phyloP scores from a whole-genome alignment of 2,888 invertebrate species.

The Drosophila eohydei region DNA sequence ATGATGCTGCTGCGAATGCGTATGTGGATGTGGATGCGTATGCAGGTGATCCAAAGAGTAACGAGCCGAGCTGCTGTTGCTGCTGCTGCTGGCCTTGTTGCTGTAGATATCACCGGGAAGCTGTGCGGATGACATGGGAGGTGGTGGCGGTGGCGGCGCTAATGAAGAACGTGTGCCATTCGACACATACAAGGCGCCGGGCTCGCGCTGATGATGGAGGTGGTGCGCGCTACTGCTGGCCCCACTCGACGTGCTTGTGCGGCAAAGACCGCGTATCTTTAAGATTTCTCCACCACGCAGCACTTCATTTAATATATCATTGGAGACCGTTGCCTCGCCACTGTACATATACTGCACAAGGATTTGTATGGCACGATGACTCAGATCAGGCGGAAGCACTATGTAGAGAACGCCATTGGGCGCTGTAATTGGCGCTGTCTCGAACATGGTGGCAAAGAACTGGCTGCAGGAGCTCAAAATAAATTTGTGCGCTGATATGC shows the following conservation, averaged over 20 bases:
- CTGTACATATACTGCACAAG: constrained; percentile 95
- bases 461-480: constrained; percentile 93
- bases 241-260: constrained; percentile 84
- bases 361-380: constrained; percentile 91
- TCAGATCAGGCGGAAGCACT: constrained; percentile 92
- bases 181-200: constrained; percentile 67
- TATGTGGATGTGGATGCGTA: constrained; percentile 51
- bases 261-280: constrained; percentile 92
- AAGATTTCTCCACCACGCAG: constrained; percentile 92
- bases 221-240: constrained; percentile 43
- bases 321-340: constrained; percentile 91
- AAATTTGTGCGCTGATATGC: constrained; percentile 93
- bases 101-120: constrained; percentile 65
- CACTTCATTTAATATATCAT: constrained; percentile 92
- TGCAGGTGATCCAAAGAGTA: constrained; percentile 62
- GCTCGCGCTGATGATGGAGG: constrained; percentile 51
- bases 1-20: constrained; percentile 56
- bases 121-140: constrained; percentile 52
- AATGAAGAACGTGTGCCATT: constrained; percentile 65
- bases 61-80: constrained; percentile 46
- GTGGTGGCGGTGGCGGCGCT: constrained; percentile 50
- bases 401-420: constrained; percentile 87
- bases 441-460: constrained; percentile 85
- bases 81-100: constrained; percentile 50
- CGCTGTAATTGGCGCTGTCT: constrained; percentile 81